Evolutionary conservation across 2,113 vertebrate genomes (phyloP), one percentile per base, ranked within the genome.

Genomic region (Sterna hirundo): DNA sequence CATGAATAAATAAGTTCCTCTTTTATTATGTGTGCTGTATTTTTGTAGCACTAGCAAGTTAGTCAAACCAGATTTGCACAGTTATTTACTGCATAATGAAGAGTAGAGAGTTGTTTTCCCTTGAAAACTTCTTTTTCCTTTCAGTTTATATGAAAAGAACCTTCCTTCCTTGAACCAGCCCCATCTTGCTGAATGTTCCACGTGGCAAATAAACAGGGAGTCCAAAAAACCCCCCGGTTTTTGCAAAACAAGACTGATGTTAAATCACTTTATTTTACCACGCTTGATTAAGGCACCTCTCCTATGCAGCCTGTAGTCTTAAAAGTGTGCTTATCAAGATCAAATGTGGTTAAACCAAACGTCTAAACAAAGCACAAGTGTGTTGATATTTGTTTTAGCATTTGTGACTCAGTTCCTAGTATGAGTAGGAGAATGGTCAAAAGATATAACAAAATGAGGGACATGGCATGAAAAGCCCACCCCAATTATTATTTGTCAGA

Each of bases 171-270:
- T 13, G 2, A 65, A 83, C 54, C 9, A 68, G 10, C 32, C 7
- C 6, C 6, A 14, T 62, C 38, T 71, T 81, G 46, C 23, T 54
- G 34, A 62, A 38, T 55, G 25, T 3, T 75, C 19, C 47, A 58
- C 0, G 0, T 30, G 36, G 5, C 25, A 62, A 62, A 49, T 44
- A 38, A 94, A 60, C 8, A 44, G 10, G 12, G 30, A 82, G 4
- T 29, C 30, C 75, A 49, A 66, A 82, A 4, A 51, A 7, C 5
- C 14, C 12, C 7, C 5, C 61, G 8, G 46, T 11, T 69, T 69
- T 89, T 83, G 36, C 54, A 54, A 80, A 77, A 22, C 20, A 77
- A 36, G 15, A 36, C 12, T 69, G 18, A 42, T n/a, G 7, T 40
- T 51, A 46, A 72, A 38, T 21, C 6, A 13, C 3, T 40, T 64